Evolutionary conservation across 2,888 invertebrate genomes (phyloP).

Genomic region (Saturnia pavonia): DNA sequence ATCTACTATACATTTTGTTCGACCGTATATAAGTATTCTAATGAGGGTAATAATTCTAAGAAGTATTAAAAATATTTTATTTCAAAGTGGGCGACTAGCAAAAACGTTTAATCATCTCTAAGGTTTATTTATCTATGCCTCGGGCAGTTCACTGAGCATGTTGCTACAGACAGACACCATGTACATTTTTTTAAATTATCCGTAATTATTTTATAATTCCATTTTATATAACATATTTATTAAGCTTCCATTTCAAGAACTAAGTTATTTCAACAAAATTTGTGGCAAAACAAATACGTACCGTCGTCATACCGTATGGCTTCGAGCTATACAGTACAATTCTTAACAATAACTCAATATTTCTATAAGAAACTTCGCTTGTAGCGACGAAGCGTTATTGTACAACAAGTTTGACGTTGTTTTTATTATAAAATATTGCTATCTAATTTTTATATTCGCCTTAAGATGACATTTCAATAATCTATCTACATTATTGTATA

Average conservation of each 20-base stretch:
- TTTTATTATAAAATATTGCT: background rate
- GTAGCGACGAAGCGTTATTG: background rate
- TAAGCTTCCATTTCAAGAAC: background rate
- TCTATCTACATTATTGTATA: too few species aligned
- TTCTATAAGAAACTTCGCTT: slow-evolving; percentile 2
- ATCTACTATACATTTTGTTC: background rate
- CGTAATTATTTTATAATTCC: background rate
- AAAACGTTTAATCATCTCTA: background rate
- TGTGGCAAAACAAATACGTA: background rate
- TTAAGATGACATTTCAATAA: background rate
- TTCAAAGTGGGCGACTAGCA: background rate
- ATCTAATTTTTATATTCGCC: background rate
- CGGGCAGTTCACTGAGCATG: too few species aligned
- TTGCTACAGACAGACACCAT: background rate
- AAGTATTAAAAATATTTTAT: background rate
- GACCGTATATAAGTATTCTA: background rate
- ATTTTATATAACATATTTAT: background rate
- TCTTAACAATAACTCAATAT: background rate
- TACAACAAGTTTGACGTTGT: background rate
- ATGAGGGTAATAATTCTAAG: background rate
- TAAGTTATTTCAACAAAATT: background rate
- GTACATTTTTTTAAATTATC: background rate
- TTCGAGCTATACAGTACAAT: background rate
- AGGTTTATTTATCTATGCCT: too few species aligned
- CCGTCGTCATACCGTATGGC: background rate